Percentiles rank a stretch among this genome's conserved stretches.
Evolutionary conservation across 2,888 invertebrate species (phyloP).

Genomic region (Odontothrips loti): DNA sequence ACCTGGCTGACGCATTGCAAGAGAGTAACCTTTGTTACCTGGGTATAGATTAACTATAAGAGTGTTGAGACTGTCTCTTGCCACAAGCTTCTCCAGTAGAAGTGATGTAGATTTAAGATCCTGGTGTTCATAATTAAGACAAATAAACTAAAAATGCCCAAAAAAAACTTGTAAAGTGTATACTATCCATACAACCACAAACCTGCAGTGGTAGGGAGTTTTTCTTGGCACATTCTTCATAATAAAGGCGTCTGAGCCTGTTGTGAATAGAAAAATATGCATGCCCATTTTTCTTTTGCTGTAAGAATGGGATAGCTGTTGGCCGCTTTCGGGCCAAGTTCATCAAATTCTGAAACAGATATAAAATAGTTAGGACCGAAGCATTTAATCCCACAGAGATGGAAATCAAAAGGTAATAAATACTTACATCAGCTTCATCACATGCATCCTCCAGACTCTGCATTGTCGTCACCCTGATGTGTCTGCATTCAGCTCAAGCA

Average conservation of each 20-base stretch:
- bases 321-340: conserved; percentile 5
- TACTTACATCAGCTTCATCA: conserved; percentile 62
- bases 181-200: conserved; percentile 16
- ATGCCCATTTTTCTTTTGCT: conserved; percentile 35
- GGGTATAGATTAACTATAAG: conserved; percentile 87
- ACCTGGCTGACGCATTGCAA: conserved; percentile 51
- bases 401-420: conserved; percentile 23
- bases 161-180: background rate
- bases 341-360: background rate
- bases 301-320: conserved; percentile 38
- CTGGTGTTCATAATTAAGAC: conserved; percentile 43
- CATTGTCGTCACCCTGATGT: conserved; percentile 48
- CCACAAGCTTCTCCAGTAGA: conserved; percentile 78
- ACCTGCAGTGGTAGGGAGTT: conserved; percentile 35
- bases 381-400: conserved; percentile 37
- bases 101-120: conserved; percentile 61
- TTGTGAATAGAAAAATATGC: conserved; percentile 47
- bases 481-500: conserved; percentile 3
- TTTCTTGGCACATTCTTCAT: conserved; percentile 46
- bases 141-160: background rate
- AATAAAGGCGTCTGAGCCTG: conserved; percentile 47
- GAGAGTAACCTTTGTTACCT: conserved; percentile 85
- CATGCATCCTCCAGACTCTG: conserved; percentile 63
- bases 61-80: conserved; percentile 80
- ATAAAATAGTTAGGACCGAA: conserved; percentile 33